Evolutionary conservation across 1,140 invertebrate genomes (phyloP).

Genomic region (Eueides isabella): DNA sequence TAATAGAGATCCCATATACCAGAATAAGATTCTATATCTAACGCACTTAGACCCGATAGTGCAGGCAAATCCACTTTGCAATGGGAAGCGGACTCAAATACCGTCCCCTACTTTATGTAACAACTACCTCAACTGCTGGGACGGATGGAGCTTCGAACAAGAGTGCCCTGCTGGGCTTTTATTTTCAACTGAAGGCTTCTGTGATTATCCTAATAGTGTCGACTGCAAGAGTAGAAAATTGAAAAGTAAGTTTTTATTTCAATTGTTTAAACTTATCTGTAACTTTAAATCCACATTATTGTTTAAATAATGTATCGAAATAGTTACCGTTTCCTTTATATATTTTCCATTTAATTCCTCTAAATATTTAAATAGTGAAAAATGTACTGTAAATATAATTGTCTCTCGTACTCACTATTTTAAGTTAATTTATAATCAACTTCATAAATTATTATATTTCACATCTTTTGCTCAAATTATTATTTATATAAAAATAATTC

Average conservation of each 20-base stretch:
- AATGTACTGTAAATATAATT: no score
- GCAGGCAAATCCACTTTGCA: slow-evolving; percentile 57
- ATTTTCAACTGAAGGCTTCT: slow-evolving; percentile 84
- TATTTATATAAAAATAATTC: no score
- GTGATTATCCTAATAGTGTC: slow-evolving; percentile 85
- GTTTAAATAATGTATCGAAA: not conserved
- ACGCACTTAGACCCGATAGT: slow-evolving; percentile 55
- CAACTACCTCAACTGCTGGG: slow-evolving; percentile 88
- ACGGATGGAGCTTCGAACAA: slow-evolving; percentile 85
- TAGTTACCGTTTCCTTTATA: no score
- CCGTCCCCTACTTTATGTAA: slow-evolving; percentile 84
- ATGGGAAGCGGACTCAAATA: slow-evolving; percentile 83
- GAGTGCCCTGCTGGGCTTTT: slow-evolving; percentile 84
- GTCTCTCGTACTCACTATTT: no score
- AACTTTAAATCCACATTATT: not conserved
- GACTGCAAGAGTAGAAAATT: slow-evolving; percentile 83
- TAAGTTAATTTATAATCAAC: no score
- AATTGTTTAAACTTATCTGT: not conserved
- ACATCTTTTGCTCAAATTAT: no score
- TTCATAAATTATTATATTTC: no score
- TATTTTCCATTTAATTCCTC: no score
- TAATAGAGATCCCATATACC: slow-evolving; percentile 60
- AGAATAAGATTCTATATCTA: slow-evolving; percentile 61
- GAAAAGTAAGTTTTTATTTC: slow-evolving; percentile 55
- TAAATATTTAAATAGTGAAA: no score